Conservation (phyloP, 2,797 vertebrate species). For the Paedocypris micromegethes region DNA sequence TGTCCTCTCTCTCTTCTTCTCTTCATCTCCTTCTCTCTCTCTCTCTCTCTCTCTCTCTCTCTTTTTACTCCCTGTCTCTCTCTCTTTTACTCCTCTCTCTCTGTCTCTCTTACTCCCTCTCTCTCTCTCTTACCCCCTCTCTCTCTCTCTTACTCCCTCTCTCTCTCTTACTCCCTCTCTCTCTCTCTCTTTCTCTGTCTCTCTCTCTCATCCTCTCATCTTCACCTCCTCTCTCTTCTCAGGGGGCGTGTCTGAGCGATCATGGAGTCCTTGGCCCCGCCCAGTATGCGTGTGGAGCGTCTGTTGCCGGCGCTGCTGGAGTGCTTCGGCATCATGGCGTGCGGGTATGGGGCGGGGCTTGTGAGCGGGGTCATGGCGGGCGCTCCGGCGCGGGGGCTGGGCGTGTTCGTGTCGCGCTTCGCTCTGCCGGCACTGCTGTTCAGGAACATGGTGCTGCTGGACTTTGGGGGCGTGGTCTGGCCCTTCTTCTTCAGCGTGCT, state of each 20-base stretch:
- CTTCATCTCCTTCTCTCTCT: no score
- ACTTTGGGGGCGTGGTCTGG: constrained; percentile 92
- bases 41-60: no score
- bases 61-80: no score
- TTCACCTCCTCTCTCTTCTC: neutral
- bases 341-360: constrained; percentile 90
- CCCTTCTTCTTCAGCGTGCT: constrained; percentile 91
- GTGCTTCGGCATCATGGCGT: constrained; percentile 95
- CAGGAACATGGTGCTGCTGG: constrained; percentile 96
- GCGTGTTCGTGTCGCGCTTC: constrained; percentile 96
- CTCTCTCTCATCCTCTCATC: neutral
- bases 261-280: neutral
- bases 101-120: no score
- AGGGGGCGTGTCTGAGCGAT: neutral
- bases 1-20: no score
- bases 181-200: neutral
- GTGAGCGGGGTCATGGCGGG: constrained; percentile 80
- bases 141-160: no score
- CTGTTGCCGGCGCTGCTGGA: constrained; percentile 92
- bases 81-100: no score
- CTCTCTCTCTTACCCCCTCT: no score
- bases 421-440: constrained; percentile 92
- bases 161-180: no score
- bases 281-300: constrained; percentile 84
- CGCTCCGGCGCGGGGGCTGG: constrained; percentile 90